phyloP scores from a whole-genome alignment of 2,797 vertebrate species.

The Sebastolobus alascanus region DNA sequence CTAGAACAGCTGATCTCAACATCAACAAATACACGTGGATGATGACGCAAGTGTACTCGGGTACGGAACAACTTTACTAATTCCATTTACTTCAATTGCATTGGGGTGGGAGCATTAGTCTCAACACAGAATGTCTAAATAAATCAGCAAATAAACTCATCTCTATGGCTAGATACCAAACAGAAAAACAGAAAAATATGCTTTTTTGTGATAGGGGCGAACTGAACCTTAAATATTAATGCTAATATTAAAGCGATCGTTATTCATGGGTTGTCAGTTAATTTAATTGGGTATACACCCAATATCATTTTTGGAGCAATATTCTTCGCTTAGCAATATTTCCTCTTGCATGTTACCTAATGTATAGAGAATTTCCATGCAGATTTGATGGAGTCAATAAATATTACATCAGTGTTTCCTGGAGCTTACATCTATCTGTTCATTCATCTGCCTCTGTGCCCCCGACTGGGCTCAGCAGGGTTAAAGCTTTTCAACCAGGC shows the following conservation, averaged over 20 bases:
- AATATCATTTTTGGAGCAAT: constrained; percentile 15
- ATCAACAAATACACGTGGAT: too few relatives aligned
- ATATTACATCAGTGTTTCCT: constrained; percentile 25
- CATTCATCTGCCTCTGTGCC: constrained; percentile 3
- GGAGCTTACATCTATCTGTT: constrained; percentile 13
- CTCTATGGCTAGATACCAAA: neutral
- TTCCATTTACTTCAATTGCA: neutral
- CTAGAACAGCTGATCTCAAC: too few relatives aligned
- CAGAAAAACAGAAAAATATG: neutral
- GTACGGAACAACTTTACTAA: too few relatives aligned
- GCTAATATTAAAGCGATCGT: neutral
- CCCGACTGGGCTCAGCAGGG: constrained; percentile 28
- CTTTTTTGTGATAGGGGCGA: neutral
- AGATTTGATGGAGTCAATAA: constrained; percentile 14
- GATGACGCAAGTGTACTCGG: too few relatives aligned
- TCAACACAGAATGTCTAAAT: neutral
- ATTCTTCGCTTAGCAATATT: neutral
- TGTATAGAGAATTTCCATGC: neutral
- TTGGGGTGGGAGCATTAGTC: neutral
- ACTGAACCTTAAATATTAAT: constrained; percentile 14
- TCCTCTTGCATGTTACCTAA: neutral
- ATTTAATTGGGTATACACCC: neutral
- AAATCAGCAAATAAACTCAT: neutral
- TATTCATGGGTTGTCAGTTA: neutral
- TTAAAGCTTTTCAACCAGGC: constrained; percentile 15